Base-by-base conservation (phyloP, 1,140 invertebrate genomes). In the Pseudoatta argentina region DNA sequence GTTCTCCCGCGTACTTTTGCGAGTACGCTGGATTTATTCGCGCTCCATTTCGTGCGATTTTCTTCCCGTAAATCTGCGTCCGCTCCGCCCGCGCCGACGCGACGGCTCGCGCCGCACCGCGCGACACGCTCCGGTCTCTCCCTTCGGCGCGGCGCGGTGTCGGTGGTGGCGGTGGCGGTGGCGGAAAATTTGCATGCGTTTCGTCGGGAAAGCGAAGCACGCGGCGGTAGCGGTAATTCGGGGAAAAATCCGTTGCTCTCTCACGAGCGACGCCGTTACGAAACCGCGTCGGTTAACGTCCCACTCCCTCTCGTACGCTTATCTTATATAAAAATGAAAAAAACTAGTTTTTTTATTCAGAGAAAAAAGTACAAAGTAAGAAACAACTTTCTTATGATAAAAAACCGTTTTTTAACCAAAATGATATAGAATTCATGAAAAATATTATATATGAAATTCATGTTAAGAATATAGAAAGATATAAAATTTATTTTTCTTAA, bases 31-130 rank as follows among this genome's bases (percentile, higher is more conserved):
- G 55, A 83, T 83, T 83, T 83, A 83, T 83, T 83, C 69, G 79
- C 39, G 79, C 69, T 83, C 79, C 69, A 83, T 83, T 83, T 83
- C 79, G 79, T 27, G 55, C 69, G 79, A 83, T 83, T 83, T 83
- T 83, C 79, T 83, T 83, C 79, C 27, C 69, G 79, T 83, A 83
- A 83, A 83, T 83, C 57, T 51, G 69, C 79, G 79, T 75, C 78
- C 66, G 78, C 51, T 48, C 34, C 39, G 39, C 48, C 44, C 18
- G 34, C 39, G 66, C 21, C 66, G 21, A 69, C 63, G 34, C 78
- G 66, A 57, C 51, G 21, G 21, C 55, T 72, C 51, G 79, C 67
- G 16, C 51, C 63, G 21, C 21, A 21, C 14, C 48, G 48, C 12
- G 48, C 78, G 57, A 71, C 55, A 48, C 78, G 4, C 59, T 24